phyloP scores from a whole-genome alignment of 2,797 vertebrate genomes.

The Megaceryle alcyon region DNA sequence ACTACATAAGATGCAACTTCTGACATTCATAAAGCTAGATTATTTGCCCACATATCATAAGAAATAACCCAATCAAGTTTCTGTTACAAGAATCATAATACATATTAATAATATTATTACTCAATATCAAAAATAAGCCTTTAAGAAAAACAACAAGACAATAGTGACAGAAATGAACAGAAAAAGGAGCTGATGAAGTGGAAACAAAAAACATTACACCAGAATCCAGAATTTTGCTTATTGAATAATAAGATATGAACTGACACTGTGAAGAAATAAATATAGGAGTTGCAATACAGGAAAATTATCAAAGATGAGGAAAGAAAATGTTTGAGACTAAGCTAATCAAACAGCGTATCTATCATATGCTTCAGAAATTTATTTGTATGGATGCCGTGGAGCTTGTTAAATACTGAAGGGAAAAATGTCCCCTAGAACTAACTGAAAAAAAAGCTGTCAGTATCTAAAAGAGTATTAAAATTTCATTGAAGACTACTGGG shows the following conservation, averaged over 20 bases:
- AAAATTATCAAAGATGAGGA: neutral
- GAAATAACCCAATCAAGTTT: slow-evolving; percentile 13
- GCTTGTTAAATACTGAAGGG: neutral
- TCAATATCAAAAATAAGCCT: neutral
- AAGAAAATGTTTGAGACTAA: neutral
- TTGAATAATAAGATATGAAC: neutral
- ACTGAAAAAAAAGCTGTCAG: neutral
- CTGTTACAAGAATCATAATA: neutral
- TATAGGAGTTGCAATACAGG: neutral
- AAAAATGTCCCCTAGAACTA: neutral
- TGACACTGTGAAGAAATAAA: neutral
- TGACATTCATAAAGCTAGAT: neutral
- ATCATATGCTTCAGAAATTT: neutral
- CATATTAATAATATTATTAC: neutral
- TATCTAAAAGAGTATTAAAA: neutral
- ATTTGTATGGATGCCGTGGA: neutral
- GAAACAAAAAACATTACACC: neutral
- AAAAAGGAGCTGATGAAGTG: neutral
- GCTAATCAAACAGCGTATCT: neutral
- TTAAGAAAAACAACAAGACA: neutral
- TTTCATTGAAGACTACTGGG: neutral
- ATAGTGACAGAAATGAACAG: neutral
- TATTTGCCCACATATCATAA: slow-evolving; percentile 12
- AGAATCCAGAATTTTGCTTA: neutral
- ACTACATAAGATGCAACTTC: neutral